Evolutionary conservation across 2,113 vertebrate genomes (phyloP).

Genomic region (Marmota monax): DNA sequence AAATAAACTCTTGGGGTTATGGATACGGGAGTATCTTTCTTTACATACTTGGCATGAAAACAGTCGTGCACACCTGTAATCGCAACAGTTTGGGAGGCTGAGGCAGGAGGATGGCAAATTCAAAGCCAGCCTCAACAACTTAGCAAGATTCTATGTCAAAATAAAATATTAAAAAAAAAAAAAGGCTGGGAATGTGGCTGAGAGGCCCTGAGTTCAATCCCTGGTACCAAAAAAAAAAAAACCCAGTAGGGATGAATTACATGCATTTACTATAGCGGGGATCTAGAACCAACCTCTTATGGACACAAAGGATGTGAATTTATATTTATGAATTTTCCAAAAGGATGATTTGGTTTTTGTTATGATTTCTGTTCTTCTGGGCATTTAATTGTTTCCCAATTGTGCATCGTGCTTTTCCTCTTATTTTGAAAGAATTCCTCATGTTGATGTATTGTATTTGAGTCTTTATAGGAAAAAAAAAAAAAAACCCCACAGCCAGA

Average conservation of each 20-base stretch:
- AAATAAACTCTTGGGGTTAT: not conserved
- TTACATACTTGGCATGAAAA: not conserved
- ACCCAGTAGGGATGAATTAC: no score
- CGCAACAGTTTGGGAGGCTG: no score
- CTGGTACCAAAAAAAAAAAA: no score
- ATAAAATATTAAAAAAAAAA: no score
- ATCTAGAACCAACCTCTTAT: not conserved
- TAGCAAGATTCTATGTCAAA: no score
- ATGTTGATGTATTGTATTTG: not conserved
- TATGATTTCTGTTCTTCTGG: conserved; percentile 24
- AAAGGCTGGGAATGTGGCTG: no score
- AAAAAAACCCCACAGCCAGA: not conserved
- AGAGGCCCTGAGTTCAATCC: no score
- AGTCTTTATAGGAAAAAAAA: not conserved
- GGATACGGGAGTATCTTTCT: not conserved
- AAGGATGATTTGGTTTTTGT: not conserved
- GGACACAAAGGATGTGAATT: not conserved
- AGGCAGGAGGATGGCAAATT: no score
- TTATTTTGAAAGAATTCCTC: not conserved
- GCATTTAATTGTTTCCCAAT: not conserved
- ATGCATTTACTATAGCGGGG: not conserved
- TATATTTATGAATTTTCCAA: not conserved
- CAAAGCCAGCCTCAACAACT: no score
- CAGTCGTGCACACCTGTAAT: not conserved
- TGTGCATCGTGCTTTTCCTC: not conserved